Conservation (phyloP, 2,113 vertebrate genomes). For the Brachypteracias leptosomus region DNA sequence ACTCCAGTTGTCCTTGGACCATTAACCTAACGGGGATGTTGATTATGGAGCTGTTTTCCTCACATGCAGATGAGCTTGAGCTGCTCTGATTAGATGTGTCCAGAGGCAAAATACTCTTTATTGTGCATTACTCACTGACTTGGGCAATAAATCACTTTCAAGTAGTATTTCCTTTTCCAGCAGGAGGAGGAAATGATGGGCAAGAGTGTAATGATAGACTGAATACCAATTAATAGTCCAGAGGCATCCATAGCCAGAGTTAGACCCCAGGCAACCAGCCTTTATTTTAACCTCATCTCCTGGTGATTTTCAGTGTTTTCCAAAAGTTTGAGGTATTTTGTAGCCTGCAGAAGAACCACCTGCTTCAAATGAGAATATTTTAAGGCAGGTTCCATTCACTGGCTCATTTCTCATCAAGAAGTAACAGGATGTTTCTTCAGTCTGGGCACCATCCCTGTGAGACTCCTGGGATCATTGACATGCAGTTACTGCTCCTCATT, state of each 20-base stretch:
- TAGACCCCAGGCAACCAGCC: not conserved
- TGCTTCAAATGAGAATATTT: not conserved
- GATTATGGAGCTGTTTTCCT: not conserved
- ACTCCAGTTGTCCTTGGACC: not conserved
- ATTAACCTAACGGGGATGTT: not conserved
- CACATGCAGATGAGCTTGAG: not conserved
- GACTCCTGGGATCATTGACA: not conserved
- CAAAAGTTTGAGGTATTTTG: not conserved
- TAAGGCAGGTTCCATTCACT: not conserved
- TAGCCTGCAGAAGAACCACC: not conserved
- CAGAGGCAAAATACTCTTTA: not conserved
- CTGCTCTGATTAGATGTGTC: not conserved
- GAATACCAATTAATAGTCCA: slow-evolving; percentile 44
- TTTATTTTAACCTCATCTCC: not conserved
- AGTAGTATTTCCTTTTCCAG: not conserved
- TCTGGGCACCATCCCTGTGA: not conserved
- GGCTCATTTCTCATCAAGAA: not conserved
- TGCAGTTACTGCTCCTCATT: not conserved
- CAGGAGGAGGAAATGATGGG: not conserved
- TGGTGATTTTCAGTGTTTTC: not conserved
- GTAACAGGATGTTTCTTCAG: not conserved
- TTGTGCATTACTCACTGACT: not conserved
- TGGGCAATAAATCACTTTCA: not conserved
- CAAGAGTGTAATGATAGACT: slow-evolving; percentile 4
- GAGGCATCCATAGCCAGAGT: not conserved